Conservation (phyloP, 2,888 invertebrate genomes). For the Halictus ligatus region DNA sequence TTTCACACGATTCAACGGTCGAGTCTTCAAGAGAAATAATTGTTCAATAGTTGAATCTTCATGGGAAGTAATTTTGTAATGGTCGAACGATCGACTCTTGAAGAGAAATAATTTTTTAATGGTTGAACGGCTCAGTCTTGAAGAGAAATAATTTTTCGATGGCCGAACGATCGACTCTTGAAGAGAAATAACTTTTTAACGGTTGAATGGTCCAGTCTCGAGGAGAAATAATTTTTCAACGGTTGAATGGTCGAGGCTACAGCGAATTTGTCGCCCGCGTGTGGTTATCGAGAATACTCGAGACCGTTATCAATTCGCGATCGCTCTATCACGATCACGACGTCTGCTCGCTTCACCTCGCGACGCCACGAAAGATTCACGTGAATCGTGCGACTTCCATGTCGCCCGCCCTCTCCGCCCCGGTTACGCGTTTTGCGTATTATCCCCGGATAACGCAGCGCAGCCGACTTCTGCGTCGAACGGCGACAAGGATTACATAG, state of each 20-base stretch:
- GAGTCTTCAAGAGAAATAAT: no score
- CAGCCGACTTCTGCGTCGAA: neutral
- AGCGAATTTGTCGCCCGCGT: neutral
- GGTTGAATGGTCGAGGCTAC: neutral
- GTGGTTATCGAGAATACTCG: constrained; percentile 22
- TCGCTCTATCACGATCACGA: constrained; percentile 67
- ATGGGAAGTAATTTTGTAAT: neutral
- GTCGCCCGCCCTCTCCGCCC: neutral
- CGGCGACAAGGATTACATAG: neutral
- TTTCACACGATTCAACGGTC: neutral
- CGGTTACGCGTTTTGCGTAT: neutral
- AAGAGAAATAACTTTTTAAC: no score
- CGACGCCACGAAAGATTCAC: constrained; percentile 55
- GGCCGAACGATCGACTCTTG: neutral
- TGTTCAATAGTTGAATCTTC: no score
- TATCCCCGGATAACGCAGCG: neutral
- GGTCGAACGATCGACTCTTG: neutral
- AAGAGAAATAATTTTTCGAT: neutral
- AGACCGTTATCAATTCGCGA: constrained; percentile 56
- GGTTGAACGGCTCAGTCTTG: no score
- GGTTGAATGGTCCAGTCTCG: no score
- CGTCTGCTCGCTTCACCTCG: constrained; percentile 29
- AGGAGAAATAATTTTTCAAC: neutral
- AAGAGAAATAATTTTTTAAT: no score
- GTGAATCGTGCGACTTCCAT: constrained; percentile 52